Evolutionary conservation across 2,113 vertebrate genomes (phyloP).

Genomic region (Promerops cafer): DNA sequence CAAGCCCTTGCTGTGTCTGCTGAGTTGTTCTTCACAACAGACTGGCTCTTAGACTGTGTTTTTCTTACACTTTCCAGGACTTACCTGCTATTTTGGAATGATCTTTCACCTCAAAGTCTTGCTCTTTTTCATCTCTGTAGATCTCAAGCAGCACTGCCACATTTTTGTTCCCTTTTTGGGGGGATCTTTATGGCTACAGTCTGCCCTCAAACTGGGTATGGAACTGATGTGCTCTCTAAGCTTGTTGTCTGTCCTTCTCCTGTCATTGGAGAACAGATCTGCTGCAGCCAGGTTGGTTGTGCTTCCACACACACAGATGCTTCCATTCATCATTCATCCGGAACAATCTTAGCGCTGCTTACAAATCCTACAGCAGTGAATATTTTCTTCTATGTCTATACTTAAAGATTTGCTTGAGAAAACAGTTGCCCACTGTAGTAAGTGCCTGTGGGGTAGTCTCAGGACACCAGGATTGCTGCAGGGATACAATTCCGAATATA

Average conservation of each 20-base stretch:
- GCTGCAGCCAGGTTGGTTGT: not conserved
- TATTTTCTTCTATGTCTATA: not conserved
- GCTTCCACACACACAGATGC: not conserved
- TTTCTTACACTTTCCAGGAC: not conserved
- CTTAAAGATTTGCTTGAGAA: not conserved
- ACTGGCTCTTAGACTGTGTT: not conserved
- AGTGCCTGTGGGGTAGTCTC: not conserved
- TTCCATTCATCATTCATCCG: not conserved
- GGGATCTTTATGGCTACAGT: not conserved
- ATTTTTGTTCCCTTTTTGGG: not conserved
- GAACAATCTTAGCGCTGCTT: not conserved
- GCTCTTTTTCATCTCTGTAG: not conserved
- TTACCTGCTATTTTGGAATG: not conserved
- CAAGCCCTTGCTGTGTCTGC: not conserved
- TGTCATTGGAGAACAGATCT: not conserved
- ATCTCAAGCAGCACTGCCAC: not conserved
- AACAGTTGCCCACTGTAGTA: not conserved
- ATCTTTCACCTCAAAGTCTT: not conserved
- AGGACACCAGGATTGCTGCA: not conserved
- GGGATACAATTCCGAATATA: not conserved
- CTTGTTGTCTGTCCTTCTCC: not conserved
- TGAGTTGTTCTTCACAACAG: not conserved
- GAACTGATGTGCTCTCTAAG: not conserved
- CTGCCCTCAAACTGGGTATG: not conserved
- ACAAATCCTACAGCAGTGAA: not conserved